Percentiles rank a stretch among this genome's conserved stretches.
Conservation (phyloP, 1,140 invertebrate genomes). For the Glossosoma conforme region DNA sequence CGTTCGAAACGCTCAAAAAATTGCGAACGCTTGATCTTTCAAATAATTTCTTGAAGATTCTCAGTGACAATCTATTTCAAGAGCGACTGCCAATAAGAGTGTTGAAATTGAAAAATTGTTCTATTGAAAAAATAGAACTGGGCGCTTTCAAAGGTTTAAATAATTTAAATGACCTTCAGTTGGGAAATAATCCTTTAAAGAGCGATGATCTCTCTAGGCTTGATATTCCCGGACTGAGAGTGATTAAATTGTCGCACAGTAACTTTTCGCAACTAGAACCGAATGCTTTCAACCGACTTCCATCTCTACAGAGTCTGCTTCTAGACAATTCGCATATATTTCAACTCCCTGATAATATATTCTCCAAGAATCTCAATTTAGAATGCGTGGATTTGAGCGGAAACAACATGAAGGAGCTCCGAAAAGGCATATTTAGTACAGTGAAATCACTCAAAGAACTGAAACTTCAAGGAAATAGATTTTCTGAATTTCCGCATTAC, state of each 20-base stretch:
- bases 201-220: constrained; percentile 60
- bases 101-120: constrained; percentile 55
- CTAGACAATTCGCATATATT: constrained; percentile 64
- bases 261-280: constrained; percentile 68
- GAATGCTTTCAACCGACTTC: constrained; percentile 65
- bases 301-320: constrained; percentile 65
- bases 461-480: constrained; percentile 64
- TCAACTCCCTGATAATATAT: constrained; percentile 61
- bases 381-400: constrained; percentile 64
- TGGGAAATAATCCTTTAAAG: constrained; percentile 66
- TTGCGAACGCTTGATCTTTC: constrained; percentile 62
- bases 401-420: constrained; percentile 61
- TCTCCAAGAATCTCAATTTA: constrained; percentile 70
- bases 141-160: constrained; percentile 54
- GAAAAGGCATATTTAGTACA: constrained; percentile 62
- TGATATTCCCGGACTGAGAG: constrained; percentile 66
- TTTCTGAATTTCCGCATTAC: constrained; percentile 70
- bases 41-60: constrained; percentile 56
- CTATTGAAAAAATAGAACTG: constrained; percentile 52
- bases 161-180: constrained; percentile 56
- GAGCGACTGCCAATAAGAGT: constrained; percentile 56
- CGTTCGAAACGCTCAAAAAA: constrained; percentile 57
- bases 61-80: constrained; percentile 60
- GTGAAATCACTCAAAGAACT: constrained; percentile 71
- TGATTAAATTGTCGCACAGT: constrained; percentile 68